Base-by-base conservation (phyloP, 92 coral and sea anemone genomes). In the Palythoa grandis region DNA sequence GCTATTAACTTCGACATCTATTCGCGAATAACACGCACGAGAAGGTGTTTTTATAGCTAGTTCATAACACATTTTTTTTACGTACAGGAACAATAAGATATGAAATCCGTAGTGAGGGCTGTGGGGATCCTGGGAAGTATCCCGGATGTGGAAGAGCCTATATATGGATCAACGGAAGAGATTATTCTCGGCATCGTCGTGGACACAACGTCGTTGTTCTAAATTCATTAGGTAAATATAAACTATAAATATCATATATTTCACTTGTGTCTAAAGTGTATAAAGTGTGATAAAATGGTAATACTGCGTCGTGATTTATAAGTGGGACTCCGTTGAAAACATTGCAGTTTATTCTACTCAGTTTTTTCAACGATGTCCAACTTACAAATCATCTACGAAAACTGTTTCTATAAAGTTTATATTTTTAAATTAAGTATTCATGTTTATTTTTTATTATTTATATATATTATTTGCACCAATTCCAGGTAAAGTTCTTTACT, bases 91-190 rank as follows among this genome's bases (percentile, higher is more conserved):
- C 61, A 75, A 75, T 75, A 19, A 75, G 79, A 13, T 75, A 75
- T 75, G 79, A 75, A 75, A 75, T 75, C 61, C 79, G 79, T n/a
- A 75, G 79, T 43, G 79, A 75, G 29, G 79, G 79, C 29, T 75
- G 79, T 29, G 43, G 20, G 2, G 79, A 75, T 48, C 63, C 4
- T 17, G 79, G 79, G 22, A 75, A 52, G 22, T 53, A 75, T 75
- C 79, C 79, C n/a, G 79, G 79, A 52, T 75, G 79, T 24, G 79
- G 79, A 20, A 75, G 60, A 52, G 79, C 79, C 4, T 75, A 48
- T 19, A 52, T 75, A 22, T 75, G 79, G 79, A 75, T 75, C 63
- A 52, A 75, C 24, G 79, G 79, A 52, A 75, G 50, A 75, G 79
- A 75, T 75, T 75, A 75, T 53, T 75, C 79, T 25, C 57, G 79